Percentiles rank a stretch among this genome's conserved stretches.
Conservation (phyloP, 2,888 invertebrate species). For the Drosophila lacicola region DNA sequence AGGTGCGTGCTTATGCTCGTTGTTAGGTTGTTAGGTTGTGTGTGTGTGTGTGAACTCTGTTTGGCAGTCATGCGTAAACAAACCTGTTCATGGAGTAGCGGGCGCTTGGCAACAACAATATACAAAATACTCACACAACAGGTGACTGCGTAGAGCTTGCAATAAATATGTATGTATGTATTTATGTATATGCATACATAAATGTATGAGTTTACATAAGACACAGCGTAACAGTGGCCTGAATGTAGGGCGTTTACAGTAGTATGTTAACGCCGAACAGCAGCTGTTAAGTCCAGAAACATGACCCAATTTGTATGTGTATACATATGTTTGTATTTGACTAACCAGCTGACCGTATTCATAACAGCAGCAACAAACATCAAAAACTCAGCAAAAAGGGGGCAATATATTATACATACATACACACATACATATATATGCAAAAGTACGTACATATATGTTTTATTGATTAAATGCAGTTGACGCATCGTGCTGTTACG, state of each 20-base stretch:
- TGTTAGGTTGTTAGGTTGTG: neutral
- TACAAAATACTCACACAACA: slow-evolving; percentile 27
- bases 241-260: slow-evolving; percentile 8
- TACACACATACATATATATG: neutral
- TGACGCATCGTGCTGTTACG: slow-evolving; percentile 29
- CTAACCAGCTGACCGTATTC: slow-evolving; percentile 18
- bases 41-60: slow-evolving; percentile 16
- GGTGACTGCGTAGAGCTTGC: slow-evolving; percentile 29
- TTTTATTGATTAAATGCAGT: slow-evolving; percentile 41
- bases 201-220: slow-evolving; percentile 1
- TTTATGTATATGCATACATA: neutral
- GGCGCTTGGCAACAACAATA: slow-evolving; percentile 34
- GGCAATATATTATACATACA: neutral
- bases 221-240: slow-evolving; percentile 18
- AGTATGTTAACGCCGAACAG: slow-evolving; percentile 8
- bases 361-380: slow-evolving; percentile 12
- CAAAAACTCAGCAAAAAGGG: slow-evolving; percentile 6
- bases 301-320: slow-evolving; percentile 19
- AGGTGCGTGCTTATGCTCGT: slow-evolving; percentile 7
- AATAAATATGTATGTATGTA: slow-evolving; percentile 5
- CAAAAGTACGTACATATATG: neutral
- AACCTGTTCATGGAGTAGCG: slow-evolving; percentile 44
- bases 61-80: slow-evolving; percentile 46
- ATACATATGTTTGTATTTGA: slow-evolving; percentile 1
- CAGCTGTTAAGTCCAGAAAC: slow-evolving; percentile 3